Evolutionary conservation across 2,888 invertebrate genomes (phyloP).

Genomic region (Schrankia costaestrigalis): DNA sequence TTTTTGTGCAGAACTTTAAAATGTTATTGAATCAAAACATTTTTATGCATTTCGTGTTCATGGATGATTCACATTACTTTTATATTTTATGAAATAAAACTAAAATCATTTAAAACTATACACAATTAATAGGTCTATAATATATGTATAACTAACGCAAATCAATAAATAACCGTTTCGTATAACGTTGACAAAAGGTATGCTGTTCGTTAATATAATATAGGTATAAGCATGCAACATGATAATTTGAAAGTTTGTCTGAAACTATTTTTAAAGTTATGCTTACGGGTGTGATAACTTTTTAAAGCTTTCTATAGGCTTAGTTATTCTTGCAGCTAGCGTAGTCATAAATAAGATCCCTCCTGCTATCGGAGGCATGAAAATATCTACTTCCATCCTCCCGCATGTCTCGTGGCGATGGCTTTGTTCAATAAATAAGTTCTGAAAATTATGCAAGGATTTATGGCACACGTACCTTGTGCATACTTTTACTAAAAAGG

Average conservation of each 20-base stretch:
- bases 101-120: too few species aligned
- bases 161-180: too few species aligned
- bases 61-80: too few species aligned
- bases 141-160: too few species aligned
- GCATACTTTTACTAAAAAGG: too few species aligned
- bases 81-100: too few species aligned
- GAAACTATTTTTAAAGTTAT: conserved; percentile 34
- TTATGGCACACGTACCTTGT: background rate
- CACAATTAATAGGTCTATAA: too few species aligned
- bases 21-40: too few species aligned
- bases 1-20: too few species aligned
- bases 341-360: conserved; percentile 91
- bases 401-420: conserved; percentile 81
- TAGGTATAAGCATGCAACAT: background rate
- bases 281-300: conserved; percentile 91
- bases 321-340: conserved; percentile 85
- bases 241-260: conserved; percentile 25
- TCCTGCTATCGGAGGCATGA: conserved; percentile 92
- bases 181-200: too few species aligned
- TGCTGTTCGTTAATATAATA: background rate
- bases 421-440: conserved; percentile 84
- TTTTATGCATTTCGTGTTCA: too few species aligned
- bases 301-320: conserved; percentile 88
- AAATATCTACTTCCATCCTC: conserved; percentile 85
- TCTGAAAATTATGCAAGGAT: conserved; percentile 59